Percentiles rank a stretch among this genome's conserved stretches.
Evolutionary conservation across 2,888 invertebrate species (phyloP).

Genomic region (Lepidocyrtoides sp.): DNA sequence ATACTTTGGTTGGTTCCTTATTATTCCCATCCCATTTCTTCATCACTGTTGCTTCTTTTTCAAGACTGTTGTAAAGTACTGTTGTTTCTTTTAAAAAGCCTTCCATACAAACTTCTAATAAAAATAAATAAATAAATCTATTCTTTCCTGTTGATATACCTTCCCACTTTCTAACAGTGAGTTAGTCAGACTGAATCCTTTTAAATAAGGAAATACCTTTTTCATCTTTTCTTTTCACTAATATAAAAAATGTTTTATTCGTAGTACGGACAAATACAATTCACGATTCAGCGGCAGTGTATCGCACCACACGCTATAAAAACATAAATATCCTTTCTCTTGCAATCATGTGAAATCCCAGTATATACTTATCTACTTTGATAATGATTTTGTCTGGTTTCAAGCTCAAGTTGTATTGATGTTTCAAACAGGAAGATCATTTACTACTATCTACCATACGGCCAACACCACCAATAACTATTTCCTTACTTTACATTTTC

Average conservation of each 20-base stretch:
- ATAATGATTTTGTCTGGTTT: constrained; percentile 25
- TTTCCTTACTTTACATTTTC: not conserved
- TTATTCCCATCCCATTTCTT: not conserved
- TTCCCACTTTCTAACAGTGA: not conserved
- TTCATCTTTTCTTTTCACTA: constrained; percentile 25
- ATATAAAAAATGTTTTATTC: not conserved
- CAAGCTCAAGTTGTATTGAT: not conserved
- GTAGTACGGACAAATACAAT: constrained; percentile 2
- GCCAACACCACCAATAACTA: not conserved
- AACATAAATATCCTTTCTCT: not conserved
- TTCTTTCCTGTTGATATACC: constrained; percentile 15
- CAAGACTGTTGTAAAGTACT: constrained; percentile 13
- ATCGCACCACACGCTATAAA: not conserved
- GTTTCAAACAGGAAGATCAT: constrained; percentile 26
- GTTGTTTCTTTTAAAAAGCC: not conserved
- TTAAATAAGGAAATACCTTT: constrained; percentile 40
- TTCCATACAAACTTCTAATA: not conserved
- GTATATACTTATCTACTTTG: constrained; percentile 29
- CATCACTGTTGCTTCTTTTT: constrained; percentile 6
- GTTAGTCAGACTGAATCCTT: not conserved
- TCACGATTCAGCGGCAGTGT: too few species aligned
- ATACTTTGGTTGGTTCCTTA: not conserved
- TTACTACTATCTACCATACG: not conserved
- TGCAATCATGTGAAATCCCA: not conserved
- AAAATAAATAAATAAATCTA: too few species aligned